These are phyloP conservation scores for Leptatherina wallacei DNA, from an alignment of 2,797 vertebrate species.

Conservation along the genomic window DNA sequence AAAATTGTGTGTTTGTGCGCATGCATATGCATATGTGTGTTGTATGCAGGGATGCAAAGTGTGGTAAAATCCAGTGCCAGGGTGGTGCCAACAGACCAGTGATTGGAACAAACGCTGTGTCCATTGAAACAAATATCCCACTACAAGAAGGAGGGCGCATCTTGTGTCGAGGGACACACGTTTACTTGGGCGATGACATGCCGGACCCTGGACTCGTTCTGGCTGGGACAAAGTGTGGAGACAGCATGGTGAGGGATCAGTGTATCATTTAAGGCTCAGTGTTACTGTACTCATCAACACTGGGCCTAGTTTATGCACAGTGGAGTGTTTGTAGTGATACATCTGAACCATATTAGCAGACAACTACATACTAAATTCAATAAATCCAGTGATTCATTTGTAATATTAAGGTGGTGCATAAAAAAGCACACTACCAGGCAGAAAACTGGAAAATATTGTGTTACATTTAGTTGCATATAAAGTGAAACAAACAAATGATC, in stretches of 20 bases:
- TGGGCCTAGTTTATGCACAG: neutral
- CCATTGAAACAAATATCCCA: slow-evolving; percentile 98
- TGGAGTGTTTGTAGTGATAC: neutral
- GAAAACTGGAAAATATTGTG: neutral
- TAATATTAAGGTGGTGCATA: neutral
- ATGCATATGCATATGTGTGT: neutral
- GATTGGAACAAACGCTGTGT: slow-evolving; percentile 98
- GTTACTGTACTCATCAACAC: neutral
- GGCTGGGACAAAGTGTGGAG: slow-evolving; percentile 95
- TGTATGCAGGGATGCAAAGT: slow-evolving; percentile 91
- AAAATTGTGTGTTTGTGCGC: slow-evolving; percentile 4
- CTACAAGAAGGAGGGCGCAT: slow-evolving; percentile 94
- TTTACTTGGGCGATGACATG: slow-evolving; percentile 97
- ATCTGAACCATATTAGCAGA: neutral
- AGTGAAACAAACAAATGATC: neutral
- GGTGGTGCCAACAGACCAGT: slow-evolving; percentile 95
- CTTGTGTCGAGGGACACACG: slow-evolving; percentile 96
- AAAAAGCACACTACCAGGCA: neutral
- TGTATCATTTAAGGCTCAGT: neutral
- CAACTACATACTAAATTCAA: slow-evolving; percentile 11
- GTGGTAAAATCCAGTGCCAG: slow-evolving; percentile 98
- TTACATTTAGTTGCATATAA: neutral
- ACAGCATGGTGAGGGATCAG: slow-evolving; percentile 88
- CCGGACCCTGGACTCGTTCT: slow-evolving; percentile 96
- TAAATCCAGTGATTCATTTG: slow-evolving; percentile 26